phyloP scores from a whole-genome alignment of 2,888 invertebrate genomes.

The Colletes collaris region DNA sequence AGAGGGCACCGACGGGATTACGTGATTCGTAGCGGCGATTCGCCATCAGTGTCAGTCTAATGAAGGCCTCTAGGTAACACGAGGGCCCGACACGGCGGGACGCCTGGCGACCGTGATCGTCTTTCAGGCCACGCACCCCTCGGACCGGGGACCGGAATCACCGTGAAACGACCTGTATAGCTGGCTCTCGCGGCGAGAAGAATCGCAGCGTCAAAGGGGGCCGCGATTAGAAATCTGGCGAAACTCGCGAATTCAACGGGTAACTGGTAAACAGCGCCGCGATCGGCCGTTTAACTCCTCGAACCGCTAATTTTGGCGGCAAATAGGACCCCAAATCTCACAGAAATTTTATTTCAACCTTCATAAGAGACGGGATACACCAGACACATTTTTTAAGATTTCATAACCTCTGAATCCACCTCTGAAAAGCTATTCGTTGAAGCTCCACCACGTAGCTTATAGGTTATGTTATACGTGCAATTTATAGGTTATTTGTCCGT shows the following conservation, averaged over 20 bases:
- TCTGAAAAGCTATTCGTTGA: no score
- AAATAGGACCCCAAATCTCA: no score
- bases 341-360: no score
- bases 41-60: slow-evolving; percentile 76
- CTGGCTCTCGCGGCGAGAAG: slow-evolving; percentile 44
- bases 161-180: slow-evolving; percentile 70
- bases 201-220: slow-evolving; percentile 40
- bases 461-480: no score
- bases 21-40: slow-evolving; percentile 76
- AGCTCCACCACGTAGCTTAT: no score
- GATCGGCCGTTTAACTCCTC: no score
- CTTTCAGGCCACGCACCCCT: slow-evolving; percentile 61
- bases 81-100: slow-evolving; percentile 74
- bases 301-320: no score
- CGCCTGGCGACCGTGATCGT: slow-evolving; percentile 67
- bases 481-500: no score
- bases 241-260: slow-evolving; percentile 20
- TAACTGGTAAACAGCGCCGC: no score
- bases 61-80: slow-evolving; percentile 74
- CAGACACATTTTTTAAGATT: no score
- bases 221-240: slow-evolving; percentile 42
- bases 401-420: no score
- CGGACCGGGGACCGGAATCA: slow-evolving; percentile 49
- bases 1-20: slow-evolving; percentile 68
- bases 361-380: no score